Evolutionary conservation across 92 coral and sea anemone species (phyloP).

Genomic region (Nematostella vectensis): DNA sequence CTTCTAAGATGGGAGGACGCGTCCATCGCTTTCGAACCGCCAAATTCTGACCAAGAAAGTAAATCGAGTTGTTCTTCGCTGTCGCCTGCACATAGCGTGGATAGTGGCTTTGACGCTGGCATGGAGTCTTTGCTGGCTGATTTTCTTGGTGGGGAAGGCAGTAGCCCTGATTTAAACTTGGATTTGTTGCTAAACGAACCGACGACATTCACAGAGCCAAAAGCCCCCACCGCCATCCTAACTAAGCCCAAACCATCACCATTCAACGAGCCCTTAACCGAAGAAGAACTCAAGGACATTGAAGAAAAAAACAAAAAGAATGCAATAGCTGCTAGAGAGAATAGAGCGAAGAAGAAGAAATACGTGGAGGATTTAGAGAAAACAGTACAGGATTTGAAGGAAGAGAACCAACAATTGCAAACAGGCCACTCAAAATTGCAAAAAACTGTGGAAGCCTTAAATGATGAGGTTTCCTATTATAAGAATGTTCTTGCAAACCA

Average conservation of each 20-base stretch:
- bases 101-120: constrained; percentile 82
- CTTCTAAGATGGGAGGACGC: constrained; percentile 18
- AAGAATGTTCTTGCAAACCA: constrained; percentile 77
- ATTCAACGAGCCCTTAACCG: background rate
- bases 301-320: constrained; percentile 59
- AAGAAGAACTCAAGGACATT: constrained; percentile 27
- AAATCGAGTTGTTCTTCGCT: constrained; percentile 26
- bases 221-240: background rate
- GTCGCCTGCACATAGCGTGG: constrained; percentile 89
- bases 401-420: constrained; percentile 46
- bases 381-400: constrained; percentile 43
- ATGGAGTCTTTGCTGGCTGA: constrained; percentile 38
- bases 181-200: background rate
- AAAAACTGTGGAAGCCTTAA: constrained; percentile 30
- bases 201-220: background rate
- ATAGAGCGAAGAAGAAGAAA: constrained; percentile 77
- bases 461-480: constrained; percentile 69
- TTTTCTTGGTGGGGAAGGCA: constrained; percentile 21
- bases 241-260: no score
- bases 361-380: constrained; percentile 67
- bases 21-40: constrained; percentile 26
- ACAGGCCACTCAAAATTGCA: constrained; percentile 31
- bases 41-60: background rate
- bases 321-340: constrained; percentile 87
- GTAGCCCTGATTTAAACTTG: constrained; percentile 47